A percentile compares a stretch with the other conserved stretches of the same genome.
Evolutionary conservation across 1,140 invertebrate species (phyloP).

Genomic region (Sitophilus oryzae): DNA sequence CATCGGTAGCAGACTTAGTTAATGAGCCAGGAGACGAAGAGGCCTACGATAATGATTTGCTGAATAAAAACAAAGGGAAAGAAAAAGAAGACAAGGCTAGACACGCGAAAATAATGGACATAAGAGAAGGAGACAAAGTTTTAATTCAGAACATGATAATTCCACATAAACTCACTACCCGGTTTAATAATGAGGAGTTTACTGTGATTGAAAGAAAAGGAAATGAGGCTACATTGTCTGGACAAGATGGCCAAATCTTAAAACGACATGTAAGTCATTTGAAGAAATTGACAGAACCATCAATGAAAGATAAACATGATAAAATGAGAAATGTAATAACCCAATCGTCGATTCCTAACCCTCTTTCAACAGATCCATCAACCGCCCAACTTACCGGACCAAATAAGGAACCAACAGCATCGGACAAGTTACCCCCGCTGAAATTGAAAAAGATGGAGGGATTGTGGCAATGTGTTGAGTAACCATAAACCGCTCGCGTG

Average conservation of each 20-base stretch:
- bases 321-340: no score
- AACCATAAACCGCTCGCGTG: no score
- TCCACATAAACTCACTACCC: background rate
- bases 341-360: no score
- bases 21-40: slow-evolving; percentile 12
- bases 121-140: slow-evolving; percentile 13
- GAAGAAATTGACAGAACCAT: background rate
- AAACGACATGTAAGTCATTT: background rate
- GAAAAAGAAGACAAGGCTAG: slow-evolving; percentile 9
- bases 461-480: no score
- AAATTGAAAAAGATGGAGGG: slow-evolving; percentile 6
- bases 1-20: slow-evolving; percentile 13
- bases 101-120: background rate
- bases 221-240: background rate
- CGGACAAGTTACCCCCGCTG: background rate
- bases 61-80: slow-evolving; percentile 14
- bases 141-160: background rate
- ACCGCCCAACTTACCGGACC: background rate
- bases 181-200: background rate
- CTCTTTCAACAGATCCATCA: background rate
- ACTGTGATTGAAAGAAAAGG: background rate
- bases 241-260: background rate
- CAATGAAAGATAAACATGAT: background rate
- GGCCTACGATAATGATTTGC: slow-evolving; percentile 10
- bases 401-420: background rate